These are phyloP conservation scores for Regulus satrapa DNA, from an alignment of 2,113 vertebrate genomes.

Conservation along the genomic window DNA sequence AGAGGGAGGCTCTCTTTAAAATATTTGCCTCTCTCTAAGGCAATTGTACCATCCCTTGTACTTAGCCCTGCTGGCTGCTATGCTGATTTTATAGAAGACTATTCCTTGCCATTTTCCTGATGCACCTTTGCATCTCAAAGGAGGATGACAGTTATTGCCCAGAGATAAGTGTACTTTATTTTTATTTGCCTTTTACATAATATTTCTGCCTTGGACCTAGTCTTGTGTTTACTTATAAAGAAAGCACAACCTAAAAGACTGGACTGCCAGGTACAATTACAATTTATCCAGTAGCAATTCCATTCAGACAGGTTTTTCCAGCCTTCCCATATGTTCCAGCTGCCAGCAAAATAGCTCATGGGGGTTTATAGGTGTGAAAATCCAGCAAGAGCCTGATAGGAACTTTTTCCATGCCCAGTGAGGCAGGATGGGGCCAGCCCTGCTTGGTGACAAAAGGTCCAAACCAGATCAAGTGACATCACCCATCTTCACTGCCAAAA, in stretches of 20 bases:
- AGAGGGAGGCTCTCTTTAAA: not conserved
- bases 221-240: not conserved
- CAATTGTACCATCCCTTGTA: not conserved
- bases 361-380: not conserved
- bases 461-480: not conserved
- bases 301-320: not conserved
- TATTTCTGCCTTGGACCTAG: not conserved
- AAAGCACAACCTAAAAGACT: not conserved
- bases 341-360: not conserved
- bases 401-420: not conserved
- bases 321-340: not conserved
- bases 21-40: not conserved
- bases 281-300: not conserved
- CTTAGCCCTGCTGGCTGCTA: not conserved
- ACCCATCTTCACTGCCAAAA: not conserved
- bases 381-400: not conserved
- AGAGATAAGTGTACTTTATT: not conserved
- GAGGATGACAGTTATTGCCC: not conserved
- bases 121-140: not conserved
- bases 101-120: not conserved
- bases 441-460: not conserved
- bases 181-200: not conserved
- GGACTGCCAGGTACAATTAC: not conserved
- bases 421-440: not conserved
- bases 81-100: not conserved